phyloP scores from a whole-genome alignment of 2,113 vertebrate genomes.

The Onychostoma macrolepis region DNA sequence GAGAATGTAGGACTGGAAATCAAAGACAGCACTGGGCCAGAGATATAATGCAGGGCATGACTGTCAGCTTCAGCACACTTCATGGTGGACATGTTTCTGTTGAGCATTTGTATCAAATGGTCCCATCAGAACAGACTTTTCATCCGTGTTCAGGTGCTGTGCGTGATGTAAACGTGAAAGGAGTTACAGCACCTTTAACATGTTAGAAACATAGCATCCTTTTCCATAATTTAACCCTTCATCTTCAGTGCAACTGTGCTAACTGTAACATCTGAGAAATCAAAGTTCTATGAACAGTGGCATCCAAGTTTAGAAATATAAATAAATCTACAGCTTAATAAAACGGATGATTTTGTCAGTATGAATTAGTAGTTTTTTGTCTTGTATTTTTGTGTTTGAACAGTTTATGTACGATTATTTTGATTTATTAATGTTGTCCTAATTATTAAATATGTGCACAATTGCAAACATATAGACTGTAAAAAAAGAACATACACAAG shows the following conservation, averaged over 20 bases:
- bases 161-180: not conserved
- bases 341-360: not conserved
- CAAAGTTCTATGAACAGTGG: not conserved
- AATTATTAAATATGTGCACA: not conserved
- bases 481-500: too few species aligned
- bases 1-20: conserved; percentile 13
- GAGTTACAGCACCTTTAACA: not conserved
- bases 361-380: not conserved
- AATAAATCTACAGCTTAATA: not conserved
- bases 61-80: conserved; percentile 18
- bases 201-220: not conserved
- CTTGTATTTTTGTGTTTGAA: not conserved
- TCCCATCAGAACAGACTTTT: conserved; percentile 3
- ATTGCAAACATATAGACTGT: not conserved
- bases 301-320: not conserved
- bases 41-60: conserved; percentile 4
- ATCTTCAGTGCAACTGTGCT: not conserved
- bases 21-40: not conserved
- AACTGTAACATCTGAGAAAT: not conserved
- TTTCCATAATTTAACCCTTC: not conserved
- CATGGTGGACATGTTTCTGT: conserved; percentile 13
- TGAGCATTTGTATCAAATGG: not conserved
- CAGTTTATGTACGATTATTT: not conserved
- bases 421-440: not conserved
- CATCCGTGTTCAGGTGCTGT: not conserved